phyloP scores from a whole-genome alignment of 2,113 vertebrate species.

The Tragelaphus buxtoni region DNA sequence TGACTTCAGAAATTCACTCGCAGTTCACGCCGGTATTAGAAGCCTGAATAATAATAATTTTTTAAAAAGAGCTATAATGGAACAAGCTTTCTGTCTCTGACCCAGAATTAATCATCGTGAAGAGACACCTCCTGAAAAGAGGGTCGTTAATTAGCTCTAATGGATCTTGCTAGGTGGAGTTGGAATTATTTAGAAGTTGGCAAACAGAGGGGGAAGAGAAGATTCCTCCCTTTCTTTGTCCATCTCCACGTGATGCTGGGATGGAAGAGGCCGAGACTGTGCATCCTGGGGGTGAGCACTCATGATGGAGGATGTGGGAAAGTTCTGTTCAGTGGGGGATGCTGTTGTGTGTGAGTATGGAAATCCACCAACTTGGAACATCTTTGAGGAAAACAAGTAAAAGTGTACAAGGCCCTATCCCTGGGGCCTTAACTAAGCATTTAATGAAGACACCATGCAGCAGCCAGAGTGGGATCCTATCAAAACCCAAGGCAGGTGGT shows the following conservation, averaged over 20 bases:
- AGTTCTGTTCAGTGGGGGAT: background rate
- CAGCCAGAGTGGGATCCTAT: background rate
- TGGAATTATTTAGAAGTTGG: conserved; percentile 38
- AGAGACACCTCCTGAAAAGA: conserved; percentile 53
- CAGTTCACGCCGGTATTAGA: conserved; percentile 58
- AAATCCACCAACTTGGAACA: background rate
- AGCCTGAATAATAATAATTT: conserved; percentile 70
- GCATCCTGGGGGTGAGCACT: background rate
- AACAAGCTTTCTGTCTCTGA: conserved; percentile 66
- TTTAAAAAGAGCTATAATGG: conserved; percentile 59
- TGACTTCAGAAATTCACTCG: conserved; percentile 68
- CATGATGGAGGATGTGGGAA: background rate
- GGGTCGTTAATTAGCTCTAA: conserved; percentile 62
- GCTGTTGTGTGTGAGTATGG: background rate
- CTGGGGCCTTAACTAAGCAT: background rate
- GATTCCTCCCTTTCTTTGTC: background rate
- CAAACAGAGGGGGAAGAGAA: background rate
- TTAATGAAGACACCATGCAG: background rate
- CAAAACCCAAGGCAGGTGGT: background rate
- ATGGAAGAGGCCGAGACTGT: background rate
- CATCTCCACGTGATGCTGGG: background rate
- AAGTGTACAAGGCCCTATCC: background rate
- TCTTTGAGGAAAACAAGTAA: background rate
- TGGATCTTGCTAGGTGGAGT: conserved; percentile 52
- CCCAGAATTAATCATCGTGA: conserved; percentile 66